Percentiles rank a stretch among this genome's conserved stretches.
These are phyloP conservation scores for Gandaritis pyraliata DNA, from an alignment of 2,888 invertebrate genomes.

Conservation along the genomic window DNA sequence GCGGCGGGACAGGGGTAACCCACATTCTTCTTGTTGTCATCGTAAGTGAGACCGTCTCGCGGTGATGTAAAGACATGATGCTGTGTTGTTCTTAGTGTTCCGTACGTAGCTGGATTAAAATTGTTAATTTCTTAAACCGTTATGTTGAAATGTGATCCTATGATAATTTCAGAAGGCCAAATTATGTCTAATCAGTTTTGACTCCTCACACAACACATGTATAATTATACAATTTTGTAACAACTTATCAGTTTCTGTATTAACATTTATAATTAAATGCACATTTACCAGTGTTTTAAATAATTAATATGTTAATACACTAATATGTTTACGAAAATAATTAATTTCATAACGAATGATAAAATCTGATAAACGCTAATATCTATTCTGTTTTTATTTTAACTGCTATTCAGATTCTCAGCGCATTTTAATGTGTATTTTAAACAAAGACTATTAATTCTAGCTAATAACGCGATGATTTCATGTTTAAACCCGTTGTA, in stretches of 20 bases:
- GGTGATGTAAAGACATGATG: conserved; percentile 58
- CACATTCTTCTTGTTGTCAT: conserved; percentile 72
- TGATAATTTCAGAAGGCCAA: neutral
- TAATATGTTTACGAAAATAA: conserved; percentile 32
- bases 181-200: neutral
- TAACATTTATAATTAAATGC: conserved; percentile 24
- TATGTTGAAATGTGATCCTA: neutral
- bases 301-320: conserved; percentile 35
- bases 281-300: conserved; percentile 34
- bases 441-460: conserved; percentile 23
- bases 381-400: conserved; percentile 33
- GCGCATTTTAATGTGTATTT: conserved; percentile 27
- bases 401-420: conserved; percentile 30
- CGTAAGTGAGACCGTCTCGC: conserved; percentile 65
- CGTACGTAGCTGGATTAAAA: neutral
- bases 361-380: conserved; percentile 29
- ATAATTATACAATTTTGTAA: conserved; percentile 15
- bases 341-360: conserved; percentile 34
- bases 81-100: conserved; percentile 47
- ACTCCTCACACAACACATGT: neutral
- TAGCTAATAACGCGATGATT: conserved; percentile 13
- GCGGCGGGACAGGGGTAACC: conserved; percentile 69
- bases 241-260: conserved; percentile 22
- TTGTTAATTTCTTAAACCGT: neutral
- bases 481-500: conserved; percentile 21